Conservation (phyloP, 1,140 invertebrate species). For the Apocrypta bakeri region DNA sequence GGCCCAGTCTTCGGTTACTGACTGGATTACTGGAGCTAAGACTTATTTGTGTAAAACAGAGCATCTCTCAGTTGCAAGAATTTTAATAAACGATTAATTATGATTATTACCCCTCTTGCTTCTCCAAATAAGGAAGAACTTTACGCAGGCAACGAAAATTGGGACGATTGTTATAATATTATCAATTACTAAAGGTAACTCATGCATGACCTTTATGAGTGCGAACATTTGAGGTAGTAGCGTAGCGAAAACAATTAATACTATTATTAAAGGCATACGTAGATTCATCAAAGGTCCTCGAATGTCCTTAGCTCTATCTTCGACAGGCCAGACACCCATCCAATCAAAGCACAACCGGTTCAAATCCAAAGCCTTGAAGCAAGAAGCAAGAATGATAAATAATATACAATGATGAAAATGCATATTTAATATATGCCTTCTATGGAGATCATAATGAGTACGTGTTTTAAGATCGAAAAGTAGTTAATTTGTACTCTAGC, state of each 20-base stretch:
- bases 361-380: background rate
- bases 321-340: slow-evolving; percentile 20
- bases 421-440: no score
- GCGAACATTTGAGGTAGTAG: slow-evolving; percentile 32
- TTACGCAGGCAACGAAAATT: background rate
- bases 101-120: background rate
- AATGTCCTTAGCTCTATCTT: background rate
- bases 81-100: no score
- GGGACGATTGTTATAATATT: slow-evolving; percentile 14
- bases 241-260: background rate
- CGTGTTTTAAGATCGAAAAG: no score
- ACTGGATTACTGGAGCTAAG: background rate
- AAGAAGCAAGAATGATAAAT: background rate
- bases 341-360: background rate
- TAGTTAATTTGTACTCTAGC: no score
- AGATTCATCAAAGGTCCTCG: background rate
- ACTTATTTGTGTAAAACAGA: background rate
- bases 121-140: slow-evolving; percentile 22
- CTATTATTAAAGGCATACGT: slow-evolving; percentile 11
- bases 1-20: background rate
- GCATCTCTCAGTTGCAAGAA: no score
- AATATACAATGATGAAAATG: no score
- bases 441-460: no score
- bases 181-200: slow-evolving; percentile 19
- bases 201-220: background rate